Conservation (phyloP, 2,113 vertebrate genomes). For the Scomber colias region DNA sequence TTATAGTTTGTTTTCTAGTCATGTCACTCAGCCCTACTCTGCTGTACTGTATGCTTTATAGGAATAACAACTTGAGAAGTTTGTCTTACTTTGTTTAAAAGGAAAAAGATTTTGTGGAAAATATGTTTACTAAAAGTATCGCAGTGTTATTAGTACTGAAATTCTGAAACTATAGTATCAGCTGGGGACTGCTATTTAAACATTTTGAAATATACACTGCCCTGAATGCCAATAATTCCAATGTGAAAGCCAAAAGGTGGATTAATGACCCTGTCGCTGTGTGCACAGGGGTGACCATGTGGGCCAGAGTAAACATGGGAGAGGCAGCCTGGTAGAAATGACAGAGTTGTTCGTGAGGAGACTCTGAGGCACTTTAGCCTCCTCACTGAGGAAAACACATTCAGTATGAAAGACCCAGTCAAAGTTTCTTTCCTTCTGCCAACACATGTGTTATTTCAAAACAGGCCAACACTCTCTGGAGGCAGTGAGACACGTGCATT, state of each 20-base stretch:
- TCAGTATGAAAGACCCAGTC: conserved; percentile 61
- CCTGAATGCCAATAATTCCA: conserved; percentile 31
- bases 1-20: no score
- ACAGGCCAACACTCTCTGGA: conserved; percentile 9
- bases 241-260: conserved; percentile 20
- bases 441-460: conserved; percentile 58
- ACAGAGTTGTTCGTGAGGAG: conserved; percentile 54
- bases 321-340: conserved; percentile 42
- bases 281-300: conserved; percentile 26
- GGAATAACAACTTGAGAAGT: no score
- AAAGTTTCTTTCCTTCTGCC: conserved; percentile 49
- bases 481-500: conserved; percentile 20
- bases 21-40: no score
- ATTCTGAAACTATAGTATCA: no score
- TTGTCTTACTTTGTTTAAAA: no score
- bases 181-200: neutral
- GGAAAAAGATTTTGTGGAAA: no score
- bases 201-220: neutral
- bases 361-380: conserved; percentile 21
- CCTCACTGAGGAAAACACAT: conserved; percentile 38
- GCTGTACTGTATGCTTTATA: no score
- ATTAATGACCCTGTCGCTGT: conserved; percentile 23
- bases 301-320: conserved; percentile 69
- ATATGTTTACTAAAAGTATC: neutral
- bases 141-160: no score